Evolutionary conservation across 2,113 vertebrate species (phyloP).

Genomic region (Tursiops truncatus): DNA sequence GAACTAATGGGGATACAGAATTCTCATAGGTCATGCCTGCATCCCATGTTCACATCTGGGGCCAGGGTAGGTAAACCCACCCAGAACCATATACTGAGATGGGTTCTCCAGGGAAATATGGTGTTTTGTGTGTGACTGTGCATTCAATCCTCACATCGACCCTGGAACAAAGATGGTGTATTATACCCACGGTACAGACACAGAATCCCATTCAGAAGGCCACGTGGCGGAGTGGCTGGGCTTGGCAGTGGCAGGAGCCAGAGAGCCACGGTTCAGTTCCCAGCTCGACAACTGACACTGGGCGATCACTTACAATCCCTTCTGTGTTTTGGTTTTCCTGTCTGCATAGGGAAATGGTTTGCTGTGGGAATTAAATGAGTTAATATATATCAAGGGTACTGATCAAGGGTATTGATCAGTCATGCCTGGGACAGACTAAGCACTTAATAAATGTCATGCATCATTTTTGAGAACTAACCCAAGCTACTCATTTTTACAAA

Average conservation of each 20-base stretch:
- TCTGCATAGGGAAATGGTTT: not conserved
- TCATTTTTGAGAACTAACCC: not conserved
- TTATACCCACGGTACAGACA: fast-evolving
- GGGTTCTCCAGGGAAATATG: not conserved
- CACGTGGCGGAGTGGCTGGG: fast-evolving
- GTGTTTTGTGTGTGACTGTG: fast-evolving
- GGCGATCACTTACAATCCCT: not conserved
- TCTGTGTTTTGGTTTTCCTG: not conserved
- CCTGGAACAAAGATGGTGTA: fast-evolving
- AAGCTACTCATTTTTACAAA: not conserved
- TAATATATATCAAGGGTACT: not conserved
- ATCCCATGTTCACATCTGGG: not conserved
- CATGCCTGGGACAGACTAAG: not conserved
- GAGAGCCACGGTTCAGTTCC: fast-evolving
- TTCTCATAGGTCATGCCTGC: not conserved
- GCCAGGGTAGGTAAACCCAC: not conserved
- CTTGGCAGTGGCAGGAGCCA: fast-evolving
- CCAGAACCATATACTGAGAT: not conserved
- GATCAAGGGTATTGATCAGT: not conserved
- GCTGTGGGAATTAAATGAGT: not conserved
- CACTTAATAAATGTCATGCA: not conserved
- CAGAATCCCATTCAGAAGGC: not conserved
- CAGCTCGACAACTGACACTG: fast-evolving
- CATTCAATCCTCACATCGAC: not conserved
- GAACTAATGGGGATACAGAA: fast-evolving